phyloP scores from a whole-genome alignment of 2,888 invertebrate species.

The Phyllotreta striolata region DNA sequence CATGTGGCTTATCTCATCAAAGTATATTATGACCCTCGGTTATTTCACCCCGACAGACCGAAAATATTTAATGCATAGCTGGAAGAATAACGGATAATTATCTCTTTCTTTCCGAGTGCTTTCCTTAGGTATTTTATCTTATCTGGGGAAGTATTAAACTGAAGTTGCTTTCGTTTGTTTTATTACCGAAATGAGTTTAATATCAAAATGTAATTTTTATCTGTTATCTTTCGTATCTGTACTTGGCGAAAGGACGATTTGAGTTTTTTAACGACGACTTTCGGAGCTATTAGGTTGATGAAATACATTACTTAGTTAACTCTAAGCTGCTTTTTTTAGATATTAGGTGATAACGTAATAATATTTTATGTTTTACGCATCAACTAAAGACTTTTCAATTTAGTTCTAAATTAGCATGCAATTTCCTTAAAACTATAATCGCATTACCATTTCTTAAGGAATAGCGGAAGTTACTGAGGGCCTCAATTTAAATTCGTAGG shows the following conservation, averaged over 20 bases:
- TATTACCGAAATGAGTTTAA: slow-evolving; percentile 47
- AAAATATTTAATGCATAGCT: slow-evolving; percentile 38
- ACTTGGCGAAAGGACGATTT: slow-evolving; percentile 34
- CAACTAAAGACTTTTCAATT: no score
- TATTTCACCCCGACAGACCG: slow-evolving; percentile 19
- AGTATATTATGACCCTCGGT: slow-evolving; percentile 28
- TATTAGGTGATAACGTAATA: no score
- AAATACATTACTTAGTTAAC: slow-evolving; percentile 32
- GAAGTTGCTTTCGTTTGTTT: slow-evolving; percentile 44
- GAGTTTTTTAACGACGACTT: slow-evolving; percentile 34
- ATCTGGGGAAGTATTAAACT: slow-evolving; percentile 43
- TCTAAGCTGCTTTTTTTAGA: no score
- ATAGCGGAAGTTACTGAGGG: slow-evolving; percentile 2
- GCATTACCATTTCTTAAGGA: no score
- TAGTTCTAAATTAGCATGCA: no score
- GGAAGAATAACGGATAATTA: slow-evolving; percentile 38
- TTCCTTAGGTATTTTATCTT: slow-evolving; percentile 43
- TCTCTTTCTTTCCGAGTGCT: slow-evolving; percentile 41
- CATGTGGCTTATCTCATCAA: slow-evolving; percentile 29
- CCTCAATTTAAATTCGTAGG: slow-evolving; percentile 23
- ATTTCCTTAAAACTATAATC: no score
- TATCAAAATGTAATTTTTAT: slow-evolving; percentile 48
- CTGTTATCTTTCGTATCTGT: slow-evolving; percentile 43
- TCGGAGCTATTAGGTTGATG: slow-evolving; percentile 31
- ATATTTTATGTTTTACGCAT: no score